Conservation (phyloP, 92 coral and sea anemone genomes). For the Parazoanthus darwini region DNA sequence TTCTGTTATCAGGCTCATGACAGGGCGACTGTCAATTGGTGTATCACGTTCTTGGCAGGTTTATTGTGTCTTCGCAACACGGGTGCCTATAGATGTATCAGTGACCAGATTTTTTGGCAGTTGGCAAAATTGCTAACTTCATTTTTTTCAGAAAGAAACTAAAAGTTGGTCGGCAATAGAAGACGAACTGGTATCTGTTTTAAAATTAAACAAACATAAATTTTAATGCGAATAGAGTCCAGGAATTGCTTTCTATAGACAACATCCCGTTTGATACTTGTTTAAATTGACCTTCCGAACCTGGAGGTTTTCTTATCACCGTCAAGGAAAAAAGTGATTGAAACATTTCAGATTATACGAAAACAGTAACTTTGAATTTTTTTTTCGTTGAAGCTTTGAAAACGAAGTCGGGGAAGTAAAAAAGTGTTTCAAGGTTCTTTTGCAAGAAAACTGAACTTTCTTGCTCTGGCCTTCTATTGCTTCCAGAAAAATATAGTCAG, state of each 20-base stretch:
- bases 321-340: neutral
- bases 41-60: neutral
- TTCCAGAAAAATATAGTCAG: neutral
- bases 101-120: neutral
- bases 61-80: neutral
- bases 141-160: neutral
- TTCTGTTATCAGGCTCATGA: neutral
- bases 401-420: neutral
- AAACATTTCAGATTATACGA: neutral
- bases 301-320: neutral
- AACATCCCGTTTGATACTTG: neutral
- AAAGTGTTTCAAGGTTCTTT: neutral
- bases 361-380: neutral
- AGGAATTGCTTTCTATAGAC: neutral
- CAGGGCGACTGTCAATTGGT: neutral
- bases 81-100: neutral
- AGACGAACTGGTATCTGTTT: neutral
- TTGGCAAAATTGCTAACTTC: neutral
- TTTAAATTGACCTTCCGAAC: constrained; percentile 4
- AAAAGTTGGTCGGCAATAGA: too few species aligned
- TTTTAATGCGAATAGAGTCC: neutral
- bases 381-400: neutral
- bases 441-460: neutral
- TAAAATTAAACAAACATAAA: constrained; percentile 2
- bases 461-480: neutral